Evolutionary conservation across 2,888 invertebrate species (phyloP), one percentile per base, ranked within the genome.

Genomic region (Neoascia interrupta): DNA sequence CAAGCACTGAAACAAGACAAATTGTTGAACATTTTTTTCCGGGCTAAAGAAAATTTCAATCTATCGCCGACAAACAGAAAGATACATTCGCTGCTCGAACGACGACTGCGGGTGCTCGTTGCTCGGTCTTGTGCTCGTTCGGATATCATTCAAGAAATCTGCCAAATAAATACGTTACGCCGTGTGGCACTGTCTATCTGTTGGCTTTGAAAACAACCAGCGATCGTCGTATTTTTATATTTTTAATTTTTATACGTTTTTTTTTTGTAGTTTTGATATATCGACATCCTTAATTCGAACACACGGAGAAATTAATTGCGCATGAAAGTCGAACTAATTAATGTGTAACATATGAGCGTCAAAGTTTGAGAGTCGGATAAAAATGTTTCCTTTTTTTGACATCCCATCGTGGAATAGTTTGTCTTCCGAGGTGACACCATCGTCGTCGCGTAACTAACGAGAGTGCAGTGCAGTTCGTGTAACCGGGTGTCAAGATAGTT

Each of bases 91-190:
- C 37, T 26, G 34, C 28, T 51, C 39, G 36, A 41, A 34, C 26
- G 43, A 15, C 53, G 5, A 8, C 51, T 51, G 47, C 45, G 43
- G 23, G 56, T 70, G 60, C 51, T 41, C 28, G n/a, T n/a, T n/a
- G 34, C 31, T n/a, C 31, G 28, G 15, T 41, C 19, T 23, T 19
- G 19, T 56, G 51, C 39, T 58, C 47, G 36, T 58, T 51, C 37
- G 49, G 70, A 76, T 76, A 76, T 64, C 72, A 76, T 72, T 76
- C 76, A 76, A 72, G 64, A 64, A 68, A 79, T 73, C 66, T 73
- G 79, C 79, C 79, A 79, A 79, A 79, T 79, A 79, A 79, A 79
- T 73, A 79, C 73, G 79, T 73, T 79, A 73, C 79, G 79, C 79
- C 37, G 23, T 66, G 79, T 73, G 66, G 36, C 61, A 68, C 41